Evolutionary conservation across 2,113 vertebrate genomes (phyloP), one percentile per base, ranked within the genome.

Genomic region (Euleptes europaea): DNA sequence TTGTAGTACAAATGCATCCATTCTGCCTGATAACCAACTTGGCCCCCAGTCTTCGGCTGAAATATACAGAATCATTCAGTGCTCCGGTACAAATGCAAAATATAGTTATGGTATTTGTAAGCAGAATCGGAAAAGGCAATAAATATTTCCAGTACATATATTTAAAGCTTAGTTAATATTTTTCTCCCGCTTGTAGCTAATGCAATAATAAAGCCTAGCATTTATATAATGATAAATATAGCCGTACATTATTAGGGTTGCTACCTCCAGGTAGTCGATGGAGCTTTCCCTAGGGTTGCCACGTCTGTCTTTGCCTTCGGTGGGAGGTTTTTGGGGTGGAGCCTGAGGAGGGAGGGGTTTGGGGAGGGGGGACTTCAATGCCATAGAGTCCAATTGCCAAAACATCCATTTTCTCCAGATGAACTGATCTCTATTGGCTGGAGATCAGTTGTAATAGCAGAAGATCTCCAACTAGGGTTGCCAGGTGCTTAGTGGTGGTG

Each of bases 91-190:
- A 57, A 88, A 79, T 4, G 85, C 86, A 89, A 93, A 80, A 33
- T 33, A 78, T 51, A 84, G 88, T 82, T 78, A 86, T 38, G 78
- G 2, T 78, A 83, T 89, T 69, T 87, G 4, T 87, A 91, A 92
- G 84, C 79, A 35, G 84, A 90, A 90, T 86, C 77, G 85, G 67
- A 87, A 90, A 33, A 3, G 4, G 77, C 88, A 60, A 23, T 23
- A 90, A 76, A 78, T 86, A 83, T 86, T 91, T 90, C 86, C 3
- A 44, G 40, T 86, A 91, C 84, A 38, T 10, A 66, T 83, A 80
- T 84, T 92, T 88, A 86, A n/a, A 65, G 63, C 13, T 85, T 88
- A 88, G 89, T 88, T 90, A 88, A 74, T 42, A 26, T 72, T 81
- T 28, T 91, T 79, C 90, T 74, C 35, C 78, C 83, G 3, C 76